Percentiles rank a stretch among this genome's conserved stretches.
Evolutionary conservation across 2,113 vertebrate species (phyloP).

Genomic region (Leptodactylus fuscus): DNA sequence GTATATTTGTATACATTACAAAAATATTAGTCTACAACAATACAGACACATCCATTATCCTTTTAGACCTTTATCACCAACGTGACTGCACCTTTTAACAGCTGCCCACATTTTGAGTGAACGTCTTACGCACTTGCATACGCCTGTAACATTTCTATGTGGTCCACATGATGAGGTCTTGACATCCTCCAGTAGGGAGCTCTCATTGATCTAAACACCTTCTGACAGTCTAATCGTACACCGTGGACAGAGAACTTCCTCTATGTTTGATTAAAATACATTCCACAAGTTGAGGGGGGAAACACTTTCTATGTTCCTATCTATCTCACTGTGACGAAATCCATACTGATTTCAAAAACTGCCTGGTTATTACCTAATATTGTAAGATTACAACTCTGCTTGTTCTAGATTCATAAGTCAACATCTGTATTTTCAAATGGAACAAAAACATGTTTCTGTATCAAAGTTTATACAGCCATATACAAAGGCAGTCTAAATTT

Average conservation of each 20-base stretch:
- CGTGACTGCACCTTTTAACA: no score
- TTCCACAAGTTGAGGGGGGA: slow-evolving; percentile 36
- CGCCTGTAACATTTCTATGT: slow-evolving; percentile 17
- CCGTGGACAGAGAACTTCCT: slow-evolving; percentile 32
- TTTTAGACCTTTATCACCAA: no score
- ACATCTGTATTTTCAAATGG: neutral
- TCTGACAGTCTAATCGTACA: slow-evolving; percentile 47
- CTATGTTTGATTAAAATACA: slow-evolving; percentile 53
- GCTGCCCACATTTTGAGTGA: neutral
- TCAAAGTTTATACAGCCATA: neutral
- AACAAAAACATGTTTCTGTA: neutral
- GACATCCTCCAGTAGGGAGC: slow-evolving; percentile 33
- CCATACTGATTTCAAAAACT: neutral
- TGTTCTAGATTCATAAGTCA: neutral
- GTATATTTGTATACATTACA: no score
- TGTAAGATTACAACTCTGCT: neutral
- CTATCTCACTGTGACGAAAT: slow-evolving; percentile 8
- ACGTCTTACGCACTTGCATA: slow-evolving; percentile 2
- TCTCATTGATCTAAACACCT: slow-evolving; percentile 47
- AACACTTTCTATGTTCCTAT: slow-evolving; percentile 29
- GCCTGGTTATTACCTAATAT: neutral
- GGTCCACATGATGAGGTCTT: slow-evolving; percentile 11
- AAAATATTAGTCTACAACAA: no score
- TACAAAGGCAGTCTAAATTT: no score
- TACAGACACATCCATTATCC: no score